Conservation (phyloP, 2,113 vertebrate species). For the Dryoscopus gambensis region DNA sequence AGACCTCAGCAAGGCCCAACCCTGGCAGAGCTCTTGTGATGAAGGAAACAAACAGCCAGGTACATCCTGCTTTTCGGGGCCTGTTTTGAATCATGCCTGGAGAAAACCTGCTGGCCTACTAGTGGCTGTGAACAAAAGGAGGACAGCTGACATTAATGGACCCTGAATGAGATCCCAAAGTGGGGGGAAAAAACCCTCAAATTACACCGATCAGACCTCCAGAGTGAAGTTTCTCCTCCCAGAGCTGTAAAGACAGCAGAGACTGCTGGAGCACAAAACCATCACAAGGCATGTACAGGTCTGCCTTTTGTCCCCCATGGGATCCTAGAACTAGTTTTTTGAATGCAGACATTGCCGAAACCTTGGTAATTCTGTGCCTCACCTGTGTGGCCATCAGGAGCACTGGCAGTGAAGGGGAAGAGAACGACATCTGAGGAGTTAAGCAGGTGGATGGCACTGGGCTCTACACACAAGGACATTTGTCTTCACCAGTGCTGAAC, state of each 20-base stretch:
- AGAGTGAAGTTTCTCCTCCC: neutral
- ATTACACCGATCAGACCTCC: neutral
- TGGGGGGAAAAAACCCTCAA: accelerated
- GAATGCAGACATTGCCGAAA: neutral
- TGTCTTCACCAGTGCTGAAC: neutral
- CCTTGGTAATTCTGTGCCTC: neutral
- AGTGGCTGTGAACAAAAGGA: neutral
- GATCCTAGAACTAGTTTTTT: neutral
- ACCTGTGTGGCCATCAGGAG: neutral
- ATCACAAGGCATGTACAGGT: neutral
- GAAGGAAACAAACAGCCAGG: neutral
- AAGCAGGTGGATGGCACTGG: neutral
- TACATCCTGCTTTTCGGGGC: neutral
- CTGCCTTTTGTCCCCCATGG: neutral
- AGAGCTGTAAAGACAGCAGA: neutral
- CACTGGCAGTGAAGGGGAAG: neutral
- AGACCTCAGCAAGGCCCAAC: neutral
- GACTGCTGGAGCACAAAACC: neutral
- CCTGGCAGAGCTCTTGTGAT: neutral
- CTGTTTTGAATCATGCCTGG: neutral
- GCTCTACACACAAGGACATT: neutral
- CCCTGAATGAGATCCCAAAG: neutral
- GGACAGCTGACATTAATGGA: neutral
- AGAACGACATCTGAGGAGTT: neutral
- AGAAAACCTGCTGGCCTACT: neutral